phyloP scores from a whole-genome alignment of 2,113 vertebrate genomes.

The Bufo gargarizans region DNA sequence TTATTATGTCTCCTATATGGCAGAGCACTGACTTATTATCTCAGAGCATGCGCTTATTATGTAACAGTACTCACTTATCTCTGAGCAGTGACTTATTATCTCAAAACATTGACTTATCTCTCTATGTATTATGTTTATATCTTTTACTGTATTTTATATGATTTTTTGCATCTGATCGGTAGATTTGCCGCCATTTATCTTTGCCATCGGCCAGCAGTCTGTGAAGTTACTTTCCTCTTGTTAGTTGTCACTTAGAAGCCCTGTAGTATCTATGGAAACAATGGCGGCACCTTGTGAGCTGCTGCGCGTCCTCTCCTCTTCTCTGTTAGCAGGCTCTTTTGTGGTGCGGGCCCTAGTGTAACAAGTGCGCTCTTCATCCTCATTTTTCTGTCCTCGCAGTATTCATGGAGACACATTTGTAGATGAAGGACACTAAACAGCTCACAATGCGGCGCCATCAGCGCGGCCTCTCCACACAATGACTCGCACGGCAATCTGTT shows the following conservation, averaged over 20 bases:
- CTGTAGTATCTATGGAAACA: constrained; percentile 11
- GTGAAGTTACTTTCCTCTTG: background rate
- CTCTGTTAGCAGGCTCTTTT: background rate
- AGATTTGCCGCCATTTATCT: background rate
- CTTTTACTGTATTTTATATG: too few relatives aligned
- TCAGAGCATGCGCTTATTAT: background rate
- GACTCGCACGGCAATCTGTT: constrained; percentile 35
- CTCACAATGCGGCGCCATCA: background rate
- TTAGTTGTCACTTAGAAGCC: background rate
- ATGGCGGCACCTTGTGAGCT: background rate
- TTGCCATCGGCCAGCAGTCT: background rate
- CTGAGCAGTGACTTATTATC: too few relatives aligned
- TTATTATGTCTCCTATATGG: too few relatives aligned
- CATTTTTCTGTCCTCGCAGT: background rate
- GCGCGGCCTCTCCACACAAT: background rate
- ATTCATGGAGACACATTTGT: constrained; percentile 7
- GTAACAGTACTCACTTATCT: too few relatives aligned
- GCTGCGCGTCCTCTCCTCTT: background rate
- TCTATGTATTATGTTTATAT: too few relatives aligned
- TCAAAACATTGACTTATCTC: too few relatives aligned
- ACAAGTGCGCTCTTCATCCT: background rate
- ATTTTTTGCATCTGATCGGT: too few relatives aligned
- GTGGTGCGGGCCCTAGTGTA: background rate
- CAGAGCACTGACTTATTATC: background rate
- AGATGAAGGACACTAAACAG: constrained; percentile 8